Evolutionary conservation across 1,140 invertebrate species (phyloP), one percentile per base, ranked within the genome.

Genomic region (Frieseomelitta varia): DNA sequence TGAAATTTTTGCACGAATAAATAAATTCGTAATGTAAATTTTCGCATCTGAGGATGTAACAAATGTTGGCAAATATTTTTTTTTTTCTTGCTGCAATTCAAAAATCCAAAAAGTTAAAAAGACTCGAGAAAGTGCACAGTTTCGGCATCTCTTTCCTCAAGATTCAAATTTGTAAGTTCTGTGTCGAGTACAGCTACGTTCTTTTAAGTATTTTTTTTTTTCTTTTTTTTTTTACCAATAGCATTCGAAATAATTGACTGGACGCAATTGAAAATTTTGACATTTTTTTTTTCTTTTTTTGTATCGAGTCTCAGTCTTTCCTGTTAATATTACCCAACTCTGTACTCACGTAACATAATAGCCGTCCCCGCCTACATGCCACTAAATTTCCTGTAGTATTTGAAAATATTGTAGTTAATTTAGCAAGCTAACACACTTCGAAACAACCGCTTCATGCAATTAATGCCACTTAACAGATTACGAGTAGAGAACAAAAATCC

Each of bases 401-500:
- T 53, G 63, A 67, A 55, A n/a, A 71, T 39, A 69, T 39, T 15
- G 81, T 83, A 83, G 61, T 68, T 83, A 77, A 68, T 82, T 55
- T 55, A 19, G 24, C 10, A 75, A 82, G n/a, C 75, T 83, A 83
- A 83, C 75, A 68, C 27, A 69, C 19, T 63, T 24, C 8, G 24
- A 34, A 55, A 63, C 61, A 84, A 76, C 27, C 47, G 81, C 81
- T 84, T 84, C 1, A 63, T 19, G 81, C 81, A 79, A 84, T 84
- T 84, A 84, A 84, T 56, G 34, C 55, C 27, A 61, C 24, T 61
- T 83, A 61, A 83, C 74, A 75, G 21, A 67, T 27, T 34, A 67
- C 21, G 1, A 67, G 30, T 34, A 75, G 55, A 68, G 47, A 12
- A 71, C 1, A 65, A 55, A 76, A 56, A 53, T 21, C 30, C 27